Evolutionary conservation across 2,113 vertebrate species (phyloP), one percentile per base, ranked within the genome.

Genomic region (Strix uralensis): DNA sequence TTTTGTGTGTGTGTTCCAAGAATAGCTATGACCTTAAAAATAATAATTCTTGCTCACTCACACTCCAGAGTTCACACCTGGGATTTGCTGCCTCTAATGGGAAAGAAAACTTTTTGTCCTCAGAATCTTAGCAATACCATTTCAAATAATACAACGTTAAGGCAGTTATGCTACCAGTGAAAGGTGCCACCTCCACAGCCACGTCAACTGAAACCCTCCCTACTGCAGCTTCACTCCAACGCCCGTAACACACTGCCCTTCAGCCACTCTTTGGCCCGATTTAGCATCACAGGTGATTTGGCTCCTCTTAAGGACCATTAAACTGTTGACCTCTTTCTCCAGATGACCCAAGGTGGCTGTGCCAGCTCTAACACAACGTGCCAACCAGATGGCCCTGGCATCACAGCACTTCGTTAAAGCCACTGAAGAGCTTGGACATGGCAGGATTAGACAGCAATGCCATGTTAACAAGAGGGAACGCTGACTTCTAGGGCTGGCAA

Each of bases 331-430:
- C 79, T 74, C 59, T 91, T 65, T 38, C 51, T 84, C 36, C 65
- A 90, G 65, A 59, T 42, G 59, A 87, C 11, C 65, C 62, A 46
- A 44, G 15, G 30, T 61, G 52, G 65, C 77, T 69, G 44, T 89
- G 92, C 82, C 95, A 95, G 94, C 82, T 86, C 63, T 36, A 83
- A 59, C 19, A 38, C 81, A 47, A 14, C 2, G 3, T 51, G 84
- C 91, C 86, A 91, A 78, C 84, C 95, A 95, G 93, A 91, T 94
- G 89, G 83, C 62, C 65, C 44, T 84, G 65, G 86, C 93, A 92
- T 8, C 21, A 10, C 47, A 74, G 52, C 1, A 0, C 58, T 74
- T 74, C 61, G 61, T 34, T 86, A 86, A 77, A 47, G 72, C 55
- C 72, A 73, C 1, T 57, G 58, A 62, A 78, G 55, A 86, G 88